These are phyloP conservation scores for Apodemus agrarius DNA, from an alignment of 2,797 vertebrate genomes.

Conservation along the genomic window DNA sequence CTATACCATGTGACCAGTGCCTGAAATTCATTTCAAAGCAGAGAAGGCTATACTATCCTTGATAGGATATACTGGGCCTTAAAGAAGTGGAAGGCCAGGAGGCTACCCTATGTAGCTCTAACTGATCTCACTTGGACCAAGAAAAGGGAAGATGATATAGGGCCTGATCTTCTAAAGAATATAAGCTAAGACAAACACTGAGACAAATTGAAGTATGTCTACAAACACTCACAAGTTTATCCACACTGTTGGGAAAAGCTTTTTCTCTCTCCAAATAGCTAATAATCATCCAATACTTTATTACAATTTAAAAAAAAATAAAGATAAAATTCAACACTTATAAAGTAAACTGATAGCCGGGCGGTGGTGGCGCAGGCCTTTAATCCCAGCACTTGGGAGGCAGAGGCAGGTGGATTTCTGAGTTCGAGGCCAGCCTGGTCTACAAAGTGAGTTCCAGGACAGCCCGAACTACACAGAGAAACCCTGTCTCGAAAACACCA, in stretches of 20 bases:
- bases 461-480: too few species aligned
- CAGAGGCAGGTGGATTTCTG: too few species aligned
- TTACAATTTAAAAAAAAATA: neutral
- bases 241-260: neutral
- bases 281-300: neutral
- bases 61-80: neutral
- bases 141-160: neutral
- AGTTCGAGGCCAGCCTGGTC: too few species aligned
- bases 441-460: too few species aligned
- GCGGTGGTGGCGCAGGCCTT: too few species aligned
- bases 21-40: neutral
- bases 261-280: conserved; percentile 6
- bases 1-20: neutral
- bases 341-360: neutral
- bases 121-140: neutral
- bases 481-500: too few species aligned
- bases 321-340: neutral
- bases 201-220: neutral
- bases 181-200: neutral
- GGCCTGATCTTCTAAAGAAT: neutral
- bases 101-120: neutral
- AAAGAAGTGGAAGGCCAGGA: neutral
- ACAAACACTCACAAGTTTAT: neutral
- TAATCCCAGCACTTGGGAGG: too few species aligned
- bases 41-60: neutral